Evolutionary conservation across 1,140 invertebrate species (phyloP), one percentile per base, ranked within the genome.

Genomic region (Aradophagus sp.): DNA sequence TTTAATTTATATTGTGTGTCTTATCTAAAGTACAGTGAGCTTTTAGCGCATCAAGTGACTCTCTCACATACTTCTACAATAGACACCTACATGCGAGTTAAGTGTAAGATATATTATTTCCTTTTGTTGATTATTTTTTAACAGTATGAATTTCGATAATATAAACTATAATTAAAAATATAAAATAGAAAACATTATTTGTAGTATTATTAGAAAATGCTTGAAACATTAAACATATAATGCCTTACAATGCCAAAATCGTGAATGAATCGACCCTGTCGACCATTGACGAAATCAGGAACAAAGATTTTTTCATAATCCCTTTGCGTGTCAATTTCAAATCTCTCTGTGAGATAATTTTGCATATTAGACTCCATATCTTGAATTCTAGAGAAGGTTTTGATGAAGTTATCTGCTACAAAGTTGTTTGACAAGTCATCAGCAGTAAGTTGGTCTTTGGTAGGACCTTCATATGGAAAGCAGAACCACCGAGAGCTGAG

Each of bases 261-360:
- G 77, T 97, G 95, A 75, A 97, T 91, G 77, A 96, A 95, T 31
- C 92, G 87, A 15, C 93, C 93, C 17, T 89, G 88, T 19, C 90
- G 88, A 13, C 93, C 93, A 65, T 92, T 90, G 66, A 88, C 89
- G 74, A 95, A 94, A 76, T 93, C 89, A 10, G 93, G 93, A 6
- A 95, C 92, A 78, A 92, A 88, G 74, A 95, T 92, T 76, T 91
- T 91, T 73, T 94, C 92, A 79, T 90, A 93, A 50, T 90, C 87
- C 26, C 89, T 88, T 17, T 89, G 88, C 15, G 91, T 79, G 77
- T 93, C 91, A 52, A 94, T 86, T 67, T 95, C 92, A 74, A 95
- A 90, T 45, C 90, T 89, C 80, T 96, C 93, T 27, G 91, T 89
- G 67, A 97, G 92, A 26, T 87, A 89, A 66, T 88, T 76, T 15